A percentile compares a stretch with the other conserved stretches of the same genome.
Evolutionary conservation across 92 coral and sea anemone genomes (phyloP).

Genomic region (Porites evermanni): DNA sequence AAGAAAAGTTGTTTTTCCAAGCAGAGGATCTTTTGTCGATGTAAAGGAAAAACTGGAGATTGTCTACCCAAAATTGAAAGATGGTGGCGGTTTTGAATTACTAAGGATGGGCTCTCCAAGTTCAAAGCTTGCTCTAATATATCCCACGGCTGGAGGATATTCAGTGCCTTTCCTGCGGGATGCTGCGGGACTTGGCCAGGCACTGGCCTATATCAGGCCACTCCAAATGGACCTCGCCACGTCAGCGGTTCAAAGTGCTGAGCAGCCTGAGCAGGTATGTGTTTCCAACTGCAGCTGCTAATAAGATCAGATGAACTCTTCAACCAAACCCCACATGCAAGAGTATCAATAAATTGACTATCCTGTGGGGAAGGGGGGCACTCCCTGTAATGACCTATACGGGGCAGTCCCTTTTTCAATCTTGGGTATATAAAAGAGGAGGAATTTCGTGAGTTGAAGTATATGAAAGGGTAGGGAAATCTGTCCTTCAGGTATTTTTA

Average conservation of each 20-base stretch:
- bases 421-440: not conserved
- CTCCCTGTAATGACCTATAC: not conserved
- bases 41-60: conserved; percentile 26
- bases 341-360: not conserved
- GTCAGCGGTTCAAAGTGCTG: conserved; percentile 20
- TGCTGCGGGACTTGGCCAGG: conserved; percentile 53
- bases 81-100: conserved; percentile 57
- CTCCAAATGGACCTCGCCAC: conserved; percentile 51
- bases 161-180: conserved; percentile 59
- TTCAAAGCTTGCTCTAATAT: conserved; percentile 8
- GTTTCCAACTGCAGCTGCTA: not conserved
- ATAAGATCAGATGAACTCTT: not conserved
- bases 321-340: no score
- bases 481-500: not conserved
- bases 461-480: not conserved
- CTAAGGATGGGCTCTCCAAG: not conserved
- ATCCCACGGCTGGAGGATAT: conserved; percentile 48
- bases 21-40: conserved; percentile 32
- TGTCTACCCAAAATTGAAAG: conserved; percentile 40
- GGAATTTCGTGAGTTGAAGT: not conserved
- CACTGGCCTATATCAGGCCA: not conserved
- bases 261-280: conserved; percentile 26
- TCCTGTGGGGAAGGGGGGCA: not conserved
- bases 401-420: conserved; percentile 1
- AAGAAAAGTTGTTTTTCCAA: conserved; percentile 22